Evolutionary conservation across 2,888 invertebrate genomes (phyloP), one percentile per base, ranked within the genome.

Genomic region (Heterodera filipjevi): DNA sequence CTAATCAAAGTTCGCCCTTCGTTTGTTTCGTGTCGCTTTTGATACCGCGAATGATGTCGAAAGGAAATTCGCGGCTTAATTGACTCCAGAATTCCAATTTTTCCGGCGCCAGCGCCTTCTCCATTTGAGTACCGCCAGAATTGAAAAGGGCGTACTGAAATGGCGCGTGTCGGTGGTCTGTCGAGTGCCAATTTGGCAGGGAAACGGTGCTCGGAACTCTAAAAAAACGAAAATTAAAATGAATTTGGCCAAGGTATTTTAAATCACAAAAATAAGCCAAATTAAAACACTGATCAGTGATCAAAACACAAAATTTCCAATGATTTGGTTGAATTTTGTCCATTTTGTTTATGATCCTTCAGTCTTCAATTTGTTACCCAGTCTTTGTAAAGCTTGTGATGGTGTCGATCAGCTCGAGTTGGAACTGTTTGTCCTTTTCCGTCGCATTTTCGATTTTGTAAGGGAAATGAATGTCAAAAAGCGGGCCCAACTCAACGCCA

Each of bases 11-110:
- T 78, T 82, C 82, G 66, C 77, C 79, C 53, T 73, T 79, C 2
- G 78, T 30, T 12, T 75, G 39, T 6, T 70, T 72, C 16, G 79
- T 78, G 16, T 78, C 75, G 39, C 77, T 66, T 66, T 81, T 70
- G 44, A 81, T 75, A 30, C 83, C 82, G 22, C 77, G 39, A 53
- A 83, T 76, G 30, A 82, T 39, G 74, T 82, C 82, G 77, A 76
- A 82, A 14, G 83, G 78, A 77, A 80, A 83, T 14, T 82, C 76
- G 33, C 71, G 53, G 14, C 77, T 59, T 53, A 82, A 30, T 22
- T 71, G 32, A 10, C 70, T 44, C 83, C 83, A 82, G 74, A 82
- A 82, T 6, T 75, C 46, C 27, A 75, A 64, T 30, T 64, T 75
- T 75, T 75, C 66, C 44, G 75, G 75, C 22, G 30, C 39, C 14